These are phyloP conservation scores for Pterois miles DNA, from an alignment of 2,797 vertebrate species.

Conservation along the genomic window DNA sequence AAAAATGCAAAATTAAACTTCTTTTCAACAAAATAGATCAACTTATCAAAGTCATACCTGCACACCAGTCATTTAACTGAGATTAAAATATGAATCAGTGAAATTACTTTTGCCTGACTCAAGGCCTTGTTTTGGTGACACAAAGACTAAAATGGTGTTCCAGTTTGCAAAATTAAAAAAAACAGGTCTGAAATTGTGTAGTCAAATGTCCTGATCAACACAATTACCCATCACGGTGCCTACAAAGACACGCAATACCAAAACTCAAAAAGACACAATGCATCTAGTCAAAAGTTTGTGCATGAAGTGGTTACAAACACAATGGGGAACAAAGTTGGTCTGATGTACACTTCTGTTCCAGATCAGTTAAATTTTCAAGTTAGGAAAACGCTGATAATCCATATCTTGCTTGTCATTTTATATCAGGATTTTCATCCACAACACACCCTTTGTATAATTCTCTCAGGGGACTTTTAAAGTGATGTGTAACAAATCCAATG, in stretches of 20 bases:
- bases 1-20: not conserved
- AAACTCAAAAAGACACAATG: not conserved
- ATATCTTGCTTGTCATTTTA: not conserved
- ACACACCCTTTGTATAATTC: not conserved
- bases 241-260: not conserved
- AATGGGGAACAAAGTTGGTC: not conserved
- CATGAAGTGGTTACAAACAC: not conserved
- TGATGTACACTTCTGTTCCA: not conserved
- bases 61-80: not conserved
- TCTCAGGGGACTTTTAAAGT: not conserved
- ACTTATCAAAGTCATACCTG: not conserved
- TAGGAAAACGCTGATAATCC: rapidly evolving
- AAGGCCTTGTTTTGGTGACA: not conserved
- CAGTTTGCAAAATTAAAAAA: not conserved
- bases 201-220: not conserved
- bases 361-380: not conserved
- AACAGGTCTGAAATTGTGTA: not conserved
- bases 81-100: not conserved
- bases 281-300: not conserved
- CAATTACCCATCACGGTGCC: not conserved
- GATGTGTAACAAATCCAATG: not conserved
- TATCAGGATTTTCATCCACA: not conserved
- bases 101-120: not conserved
- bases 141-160: not conserved
- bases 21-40: not conserved